Base-by-base conservation (phyloP, 1,140 invertebrate genomes). In the Brachionus calyciflorus region DNA sequence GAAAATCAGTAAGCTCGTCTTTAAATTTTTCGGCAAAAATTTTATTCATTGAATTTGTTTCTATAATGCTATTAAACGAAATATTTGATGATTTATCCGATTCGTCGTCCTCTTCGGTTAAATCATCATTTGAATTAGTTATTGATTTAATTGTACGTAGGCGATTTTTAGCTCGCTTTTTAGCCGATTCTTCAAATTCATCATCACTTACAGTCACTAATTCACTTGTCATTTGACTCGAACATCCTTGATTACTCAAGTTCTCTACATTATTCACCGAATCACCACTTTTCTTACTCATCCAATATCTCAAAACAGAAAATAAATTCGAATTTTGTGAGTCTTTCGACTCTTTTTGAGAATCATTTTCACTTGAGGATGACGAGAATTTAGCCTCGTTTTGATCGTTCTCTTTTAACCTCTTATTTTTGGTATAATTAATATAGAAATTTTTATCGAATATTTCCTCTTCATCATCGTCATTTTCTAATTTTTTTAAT, bases 271-370 rank as follows among this genome's bases (percentile, higher is more conserved):
- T 24, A 28, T n/a, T 28, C n/a, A n/a, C n/a, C 4, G 53, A 4
- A 4, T 28, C 26, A n/a, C 9, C 19, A 24, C 69, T 73, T 46
- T 55, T 73, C 24, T 73, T 73, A 26, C 69, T 73, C 69, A 73
- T 73, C 69, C 69, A 73, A 73, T 33, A 73, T 10, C 28, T 48
- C n/a, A 73, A 33, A 17, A 73, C 69, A 10, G 69, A 73, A 21
- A 73, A 73, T 37, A 73, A 41, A 28, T 65, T 65, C 2, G 60
- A 65, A 24, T 65, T 65, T 44, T 41, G 40, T 1, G 30, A 17
- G 7, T 51, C 65, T 30, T 48, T 70, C 4, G 40, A 17, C 4
- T 30, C 37, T 17, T 70, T 26, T n/a, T 26, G 19, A 4, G 17
- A 12, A 7, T 12, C 17, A 12, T 51, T 51, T 51, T 51, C 49